Conservation (phyloP, 2,797 vertebrate species). For the Rhabdomys pumilio region DNA sequence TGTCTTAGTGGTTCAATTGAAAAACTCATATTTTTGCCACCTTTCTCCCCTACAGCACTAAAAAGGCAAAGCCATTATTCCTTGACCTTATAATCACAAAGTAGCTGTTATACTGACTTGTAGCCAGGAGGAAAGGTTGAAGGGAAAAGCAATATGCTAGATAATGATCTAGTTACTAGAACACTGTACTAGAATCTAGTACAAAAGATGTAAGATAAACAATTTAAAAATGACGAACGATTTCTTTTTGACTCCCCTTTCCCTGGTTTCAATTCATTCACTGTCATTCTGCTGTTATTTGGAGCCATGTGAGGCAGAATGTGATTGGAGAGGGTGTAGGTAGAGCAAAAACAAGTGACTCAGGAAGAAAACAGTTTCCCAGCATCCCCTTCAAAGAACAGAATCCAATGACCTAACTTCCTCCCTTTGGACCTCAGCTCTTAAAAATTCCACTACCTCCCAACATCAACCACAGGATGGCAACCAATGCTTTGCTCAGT, state of each 20-base stretch:
- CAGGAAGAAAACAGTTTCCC: neutral
- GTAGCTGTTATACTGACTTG: neutral
- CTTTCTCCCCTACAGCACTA: neutral
- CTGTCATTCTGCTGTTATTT: neutral
- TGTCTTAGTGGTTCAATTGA: neutral
- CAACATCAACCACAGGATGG: neutral
- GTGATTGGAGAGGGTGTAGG: neutral
- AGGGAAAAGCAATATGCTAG: neutral
- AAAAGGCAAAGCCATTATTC: neutral
- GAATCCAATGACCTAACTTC: neutral
- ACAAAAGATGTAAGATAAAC: neutral
- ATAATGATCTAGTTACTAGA: neutral
- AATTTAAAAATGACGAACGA: neutral
- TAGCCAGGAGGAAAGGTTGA: neutral
- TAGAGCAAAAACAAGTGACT: neutral
- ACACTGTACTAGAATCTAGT: neutral
- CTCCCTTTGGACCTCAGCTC: neutral
- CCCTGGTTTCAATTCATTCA: neutral
- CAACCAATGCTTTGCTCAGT: neutral
- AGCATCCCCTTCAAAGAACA: neutral
- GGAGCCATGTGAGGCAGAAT: neutral
- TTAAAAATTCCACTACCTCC: neutral
- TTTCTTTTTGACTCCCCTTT: neutral
- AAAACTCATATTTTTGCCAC: neutral
- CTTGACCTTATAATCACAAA: neutral